These are phyloP conservation scores for Copidosoma aretas DNA, from an alignment of 2,888 invertebrate genomes.

Conservation along the genomic window DNA sequence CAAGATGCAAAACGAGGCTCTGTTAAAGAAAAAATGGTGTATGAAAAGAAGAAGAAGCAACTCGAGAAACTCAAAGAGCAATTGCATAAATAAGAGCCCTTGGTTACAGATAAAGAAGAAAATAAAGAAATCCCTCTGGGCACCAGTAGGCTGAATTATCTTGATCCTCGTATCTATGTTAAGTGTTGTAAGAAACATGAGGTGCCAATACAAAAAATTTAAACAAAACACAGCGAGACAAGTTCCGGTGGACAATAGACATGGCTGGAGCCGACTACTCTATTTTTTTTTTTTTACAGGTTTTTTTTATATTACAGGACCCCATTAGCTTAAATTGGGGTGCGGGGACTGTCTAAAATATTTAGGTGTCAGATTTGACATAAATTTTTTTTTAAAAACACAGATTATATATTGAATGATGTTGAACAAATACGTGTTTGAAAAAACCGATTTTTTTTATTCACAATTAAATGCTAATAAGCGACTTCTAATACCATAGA, in stretches of 20 bases:
- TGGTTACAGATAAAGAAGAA: conserved; percentile 97
- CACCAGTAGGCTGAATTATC: conserved; percentile 98
- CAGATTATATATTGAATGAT: too few relatives aligned
- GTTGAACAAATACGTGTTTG: too few relatives aligned
- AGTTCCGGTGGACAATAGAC: conserved; percentile 99
- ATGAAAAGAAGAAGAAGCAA: conserved; percentile 89
- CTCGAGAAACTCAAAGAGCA: conserved; percentile 88
- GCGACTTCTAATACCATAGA: too few relatives aligned
- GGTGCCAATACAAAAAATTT: conserved; percentile 97
- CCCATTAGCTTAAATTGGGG: too few relatives aligned
- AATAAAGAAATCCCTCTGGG: conserved; percentile 99
- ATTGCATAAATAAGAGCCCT: conserved; percentile 89
- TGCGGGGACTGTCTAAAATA: too few relatives aligned
- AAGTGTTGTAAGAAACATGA: conserved; percentile 99
- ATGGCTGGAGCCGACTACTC: conserved; percentile 95
- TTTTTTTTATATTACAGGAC: too few relatives aligned
- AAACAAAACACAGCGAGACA: conserved; percentile 99
- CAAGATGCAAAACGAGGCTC: conserved; percentile 84
- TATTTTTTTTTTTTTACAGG: too few relatives aligned
- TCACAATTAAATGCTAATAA: too few relatives aligned
- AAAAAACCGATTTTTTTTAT: too few relatives aligned
- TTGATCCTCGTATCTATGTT: conserved; percentile 97
- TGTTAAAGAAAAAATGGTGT: conserved; percentile 78
- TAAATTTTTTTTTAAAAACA: too few relatives aligned
- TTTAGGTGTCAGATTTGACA: too few relatives aligned